Evolutionary conservation across 2,113 vertebrate genomes (phyloP).

Genomic region (Scophthalmus maximus): DNA sequence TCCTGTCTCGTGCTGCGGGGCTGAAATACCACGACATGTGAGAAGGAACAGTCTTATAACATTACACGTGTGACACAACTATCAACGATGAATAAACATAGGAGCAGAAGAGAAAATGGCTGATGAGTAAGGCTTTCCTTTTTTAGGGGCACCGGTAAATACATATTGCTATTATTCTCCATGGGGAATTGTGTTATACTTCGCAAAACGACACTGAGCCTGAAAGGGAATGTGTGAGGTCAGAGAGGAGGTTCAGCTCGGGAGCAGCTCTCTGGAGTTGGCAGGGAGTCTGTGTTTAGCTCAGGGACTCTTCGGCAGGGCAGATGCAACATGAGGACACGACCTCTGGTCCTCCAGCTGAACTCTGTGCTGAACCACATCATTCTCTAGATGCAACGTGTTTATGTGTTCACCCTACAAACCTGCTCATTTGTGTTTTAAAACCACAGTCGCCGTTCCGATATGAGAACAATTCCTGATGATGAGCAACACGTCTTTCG

Average conservation of each 20-base stretch:
- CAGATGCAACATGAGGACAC: slow-evolving; percentile 14
- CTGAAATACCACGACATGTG: no score
- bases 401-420: not conserved
- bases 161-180: no score
- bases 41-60: not conserved
- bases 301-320: slow-evolving; percentile 37
- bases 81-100: not conserved
- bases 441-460: not conserved
- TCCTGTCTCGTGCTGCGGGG: not conserved
- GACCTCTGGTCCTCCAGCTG: slow-evolving; percentile 28
- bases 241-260: slow-evolving; percentile 26
- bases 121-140: not conserved
- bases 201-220: slow-evolving; percentile 4
- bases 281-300: slow-evolving; percentile 31
- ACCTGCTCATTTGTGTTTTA: not conserved
- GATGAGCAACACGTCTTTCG: slow-evolving; percentile 2
- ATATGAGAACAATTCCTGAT: not conserved
- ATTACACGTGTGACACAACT: not conserved
- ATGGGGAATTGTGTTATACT: no score
- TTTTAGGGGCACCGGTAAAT: no score
- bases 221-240: not conserved
- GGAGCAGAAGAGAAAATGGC: not conserved
- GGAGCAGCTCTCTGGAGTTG: slow-evolving; percentile 13
- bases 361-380: not conserved
- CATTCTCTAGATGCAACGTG: not conserved